Evolutionary conservation across 2,888 invertebrate genomes (phyloP).

Genomic region (Drosophila monieri): DNA sequence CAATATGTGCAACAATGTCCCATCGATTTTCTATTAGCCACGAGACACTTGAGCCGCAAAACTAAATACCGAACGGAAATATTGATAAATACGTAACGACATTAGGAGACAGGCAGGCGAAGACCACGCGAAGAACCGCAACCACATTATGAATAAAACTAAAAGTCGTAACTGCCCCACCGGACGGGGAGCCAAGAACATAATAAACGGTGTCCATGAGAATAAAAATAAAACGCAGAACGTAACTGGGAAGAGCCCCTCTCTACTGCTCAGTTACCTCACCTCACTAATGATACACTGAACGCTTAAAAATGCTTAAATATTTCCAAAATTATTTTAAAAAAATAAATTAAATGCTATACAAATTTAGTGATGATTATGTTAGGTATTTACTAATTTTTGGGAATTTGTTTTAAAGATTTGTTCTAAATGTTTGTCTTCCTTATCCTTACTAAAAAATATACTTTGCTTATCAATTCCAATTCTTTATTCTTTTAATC

Average conservation of each 20-base stretch:
- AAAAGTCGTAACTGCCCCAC: slow-evolving; percentile 21
- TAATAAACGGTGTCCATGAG: slow-evolving; percentile 45
- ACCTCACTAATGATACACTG: slow-evolving; percentile 21
- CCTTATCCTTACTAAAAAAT: too few species aligned
- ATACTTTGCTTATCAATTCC: too few species aligned
- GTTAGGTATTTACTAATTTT: too few species aligned
- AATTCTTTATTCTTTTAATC: neutral
- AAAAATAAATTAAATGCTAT: neutral
- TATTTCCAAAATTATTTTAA: neutral
- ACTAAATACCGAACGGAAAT: slow-evolving; percentile 45
- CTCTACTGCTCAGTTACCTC: slow-evolving; percentile 3
- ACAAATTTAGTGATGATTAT: too few species aligned
- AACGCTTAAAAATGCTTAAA: neutral
- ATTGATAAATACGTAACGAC: slow-evolving; percentile 52
- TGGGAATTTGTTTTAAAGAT: too few species aligned
- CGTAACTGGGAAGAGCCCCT: slow-evolving; percentile 20
- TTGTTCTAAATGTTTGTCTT: too few species aligned
- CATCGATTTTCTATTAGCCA: slow-evolving; percentile 71
- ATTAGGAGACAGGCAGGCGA: slow-evolving; percentile 17
- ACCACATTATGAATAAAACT: slow-evolving; percentile 36
- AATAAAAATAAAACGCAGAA: slow-evolving; percentile 35
- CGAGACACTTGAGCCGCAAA: slow-evolving; percentile 58
- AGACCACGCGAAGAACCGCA: slow-evolving; percentile 11
- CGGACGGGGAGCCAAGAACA: slow-evolving; percentile 25
- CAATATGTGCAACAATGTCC: slow-evolving; percentile 65